A percentile compares a stretch with the other conserved stretches of the same genome.
Evolutionary conservation across 2,113 vertebrate species (phyloP).

Genomic region (Labrus mixtus): DNA sequence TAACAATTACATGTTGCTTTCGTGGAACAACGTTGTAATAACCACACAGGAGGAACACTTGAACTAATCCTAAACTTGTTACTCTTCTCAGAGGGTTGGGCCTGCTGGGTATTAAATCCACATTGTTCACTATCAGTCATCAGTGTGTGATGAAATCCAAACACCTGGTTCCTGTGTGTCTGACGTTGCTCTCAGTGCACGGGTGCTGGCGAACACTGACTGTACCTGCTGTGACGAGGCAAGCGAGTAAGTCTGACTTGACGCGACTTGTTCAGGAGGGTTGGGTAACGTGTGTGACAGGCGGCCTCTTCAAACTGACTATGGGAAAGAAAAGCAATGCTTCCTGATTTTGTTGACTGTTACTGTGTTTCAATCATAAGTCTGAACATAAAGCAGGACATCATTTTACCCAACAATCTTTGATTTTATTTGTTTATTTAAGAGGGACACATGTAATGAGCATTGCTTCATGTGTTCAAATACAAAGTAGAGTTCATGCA

Average conservation of each 20-base stretch:
- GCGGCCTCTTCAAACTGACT: constrained; percentile 7
- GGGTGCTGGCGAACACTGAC: constrained; percentile 56
- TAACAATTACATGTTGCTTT: no score
- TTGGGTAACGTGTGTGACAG: constrained; percentile 40
- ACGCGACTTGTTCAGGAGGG: constrained; percentile 59
- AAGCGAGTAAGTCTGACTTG: constrained; percentile 46
- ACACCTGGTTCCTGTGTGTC: neutral
- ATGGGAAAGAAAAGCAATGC: neutral
- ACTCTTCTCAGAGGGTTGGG: no score
- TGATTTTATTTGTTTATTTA: no score
- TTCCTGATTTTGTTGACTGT: neutral
- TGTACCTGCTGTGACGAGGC: constrained; percentile 52
- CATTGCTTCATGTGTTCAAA: no score
- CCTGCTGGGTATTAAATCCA: neutral
- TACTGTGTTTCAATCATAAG: neutral
- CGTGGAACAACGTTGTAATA: no score
- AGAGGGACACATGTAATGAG: neutral
- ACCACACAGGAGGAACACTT: neutral
- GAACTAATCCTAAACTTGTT: no score
- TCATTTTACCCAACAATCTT: neutral
- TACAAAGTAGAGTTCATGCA: no score
- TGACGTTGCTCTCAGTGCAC: constrained; percentile 30
- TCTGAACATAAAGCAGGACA: neutral
- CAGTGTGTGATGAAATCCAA: neutral
- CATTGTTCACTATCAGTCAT: constrained; percentile 27